Evolutionary conservation across 64 coral and sea anemone species (phyloP), one percentile per base, ranked within the genome.

Genomic region (Platygyra sinensis): DNA sequence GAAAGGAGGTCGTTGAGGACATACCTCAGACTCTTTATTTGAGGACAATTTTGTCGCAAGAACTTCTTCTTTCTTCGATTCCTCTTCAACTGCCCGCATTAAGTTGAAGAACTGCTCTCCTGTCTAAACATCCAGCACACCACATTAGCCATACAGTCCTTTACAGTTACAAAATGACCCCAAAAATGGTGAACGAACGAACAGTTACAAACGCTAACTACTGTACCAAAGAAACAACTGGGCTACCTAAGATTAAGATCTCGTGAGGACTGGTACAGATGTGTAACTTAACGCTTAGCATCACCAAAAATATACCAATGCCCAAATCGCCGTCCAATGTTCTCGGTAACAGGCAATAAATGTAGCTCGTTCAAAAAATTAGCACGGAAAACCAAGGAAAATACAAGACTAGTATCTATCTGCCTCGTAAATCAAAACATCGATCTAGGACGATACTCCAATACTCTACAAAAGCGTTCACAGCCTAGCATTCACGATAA

Each of bases 101-200:
- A 85, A 12, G 36, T 51, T 50, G 62, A 85, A 71, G 12, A 85
- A 85, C 81, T 85, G 81, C n/a, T 85, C 81, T 29, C 81, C 62
- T 85, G 81, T 85, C 81, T 85, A 85, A 85, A 85, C 81, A 85
- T 20, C 61, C 81, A 71, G 81, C 19, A 85, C 62, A 72, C 81
- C 81, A 85, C 63, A 72, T 85, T 85, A 85, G 63, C 81, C 81
- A 51, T 72, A 85, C 81, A 85, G 62, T 71, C 71, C 24, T 28
- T 14, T 8, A 29, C 24, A 71, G 22, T 28, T 19, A 7, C 39
- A 22, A 50, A 36, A 85, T 57, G 54, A 7, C 54, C 9, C 15
- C 28, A 28, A 50, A 46, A 46, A 46, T 46, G 42, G 5, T 46
- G 42, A 46, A 46, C 42, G 42, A 46, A 69, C 30, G 24, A 4